Percentiles rank a stretch among this genome's conserved stretches.
Evolutionary conservation across 2,888 invertebrate species (phyloP).

Genomic region (Rhingia campestris): DNA sequence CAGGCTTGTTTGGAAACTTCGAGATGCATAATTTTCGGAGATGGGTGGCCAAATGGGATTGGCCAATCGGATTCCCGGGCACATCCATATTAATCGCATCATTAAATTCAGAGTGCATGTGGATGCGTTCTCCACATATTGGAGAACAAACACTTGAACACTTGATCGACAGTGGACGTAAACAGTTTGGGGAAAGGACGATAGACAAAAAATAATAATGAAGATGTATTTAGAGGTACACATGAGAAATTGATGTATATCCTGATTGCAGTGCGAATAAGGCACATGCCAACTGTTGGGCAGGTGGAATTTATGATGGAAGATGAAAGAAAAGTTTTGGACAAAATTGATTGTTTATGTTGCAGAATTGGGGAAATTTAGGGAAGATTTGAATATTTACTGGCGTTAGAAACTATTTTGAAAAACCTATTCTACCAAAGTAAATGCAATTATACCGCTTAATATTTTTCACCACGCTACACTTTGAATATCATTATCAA

Average conservation of each 20-base stretch:
- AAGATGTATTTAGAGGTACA: slow-evolving; percentile 28
- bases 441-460: no score
- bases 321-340: background rate
- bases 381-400: no score
- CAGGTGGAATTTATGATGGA: background rate
- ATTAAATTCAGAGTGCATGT: slow-evolving; percentile 52
- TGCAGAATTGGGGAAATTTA: no score
- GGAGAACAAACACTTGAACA: slow-evolving; percentile 31
- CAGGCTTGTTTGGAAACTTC: slow-evolving; percentile 42
- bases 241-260: background rate
- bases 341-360: background rate
- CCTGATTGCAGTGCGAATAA: slow-evolving; percentile 8
- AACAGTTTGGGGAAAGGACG: slow-evolving; percentile 7
- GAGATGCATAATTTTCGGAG: slow-evolving; percentile 27
- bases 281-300: background rate
- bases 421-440: no score
- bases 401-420: no score
- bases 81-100: slow-evolving; percentile 67
- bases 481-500: no score
- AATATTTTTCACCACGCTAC: no score
- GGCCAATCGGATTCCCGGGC: slow-evolving; percentile 20
- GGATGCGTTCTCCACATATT: background rate
- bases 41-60: background rate
- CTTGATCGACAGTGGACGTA: background rate
- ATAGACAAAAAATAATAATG: background rate